Evolutionary conservation across 2,888 invertebrate species (phyloP), one percentile per base, ranked within the genome.

Genomic region (Mesorhabditis sp.): DNA sequence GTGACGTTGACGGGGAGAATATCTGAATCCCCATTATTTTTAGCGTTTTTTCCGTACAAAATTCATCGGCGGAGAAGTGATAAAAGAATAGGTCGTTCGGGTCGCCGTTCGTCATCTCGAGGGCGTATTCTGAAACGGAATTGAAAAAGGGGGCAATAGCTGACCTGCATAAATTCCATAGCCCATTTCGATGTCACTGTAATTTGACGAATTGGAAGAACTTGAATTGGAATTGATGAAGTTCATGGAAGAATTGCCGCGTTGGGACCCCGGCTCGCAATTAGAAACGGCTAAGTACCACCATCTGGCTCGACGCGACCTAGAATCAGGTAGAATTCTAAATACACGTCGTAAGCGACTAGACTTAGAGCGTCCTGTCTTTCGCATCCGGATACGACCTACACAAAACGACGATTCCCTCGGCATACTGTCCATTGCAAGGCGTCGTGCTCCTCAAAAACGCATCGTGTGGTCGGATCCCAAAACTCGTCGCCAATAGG

Each of bases 41-140:
- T 50, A 43, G 45, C 5, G 41, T 5, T 2, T 67, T 43, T 43
- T n/a, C 42, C 92, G 91, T 89, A 93, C 94, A 93, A 88, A 94
- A 94, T 88, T 95, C 93, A 86, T 95, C 95, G 6, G 94, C 94
- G 0, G 94, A 94, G 86, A 94, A 94, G 84, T 95, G 94, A 83
- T 92, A 91, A 80, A 91, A 91, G 91, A 93, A 92, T 80, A 92
- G 91, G 81, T 92, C 92, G 0, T 91, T 91, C 1, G 90, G 90
- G 89, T 73, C 43, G 0, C 92, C 93, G 86, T 95, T 95, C 0
- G 93, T 94, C 92, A 95, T 92, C 70, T 91, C 88, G 77, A 95
- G 90, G 83, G 90, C 90, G 86, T 93, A 95, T 71, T 90, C 90
- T 50, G 58, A 50, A 50, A 10, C n/a, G 7, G 58, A 50, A 50